Conservation (phyloP, 2,797 vertebrate species). For the Rhyacichthys aspro region DNA sequence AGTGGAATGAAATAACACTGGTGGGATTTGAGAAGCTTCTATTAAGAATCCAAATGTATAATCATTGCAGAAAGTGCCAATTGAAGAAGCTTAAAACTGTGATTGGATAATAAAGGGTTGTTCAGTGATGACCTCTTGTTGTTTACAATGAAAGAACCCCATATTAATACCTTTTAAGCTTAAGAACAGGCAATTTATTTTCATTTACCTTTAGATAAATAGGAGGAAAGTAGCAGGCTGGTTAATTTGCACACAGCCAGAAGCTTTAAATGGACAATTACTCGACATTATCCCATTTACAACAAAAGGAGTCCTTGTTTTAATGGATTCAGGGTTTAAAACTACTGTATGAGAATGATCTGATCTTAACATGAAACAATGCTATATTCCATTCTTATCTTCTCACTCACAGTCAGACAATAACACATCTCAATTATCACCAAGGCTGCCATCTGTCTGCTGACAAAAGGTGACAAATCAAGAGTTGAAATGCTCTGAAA, state of each 20-base stretch:
- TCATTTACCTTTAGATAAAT: slow-evolving; percentile 9
- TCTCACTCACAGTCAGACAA: slow-evolving; percentile 32
- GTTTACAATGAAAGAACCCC: slow-evolving; percentile 27
- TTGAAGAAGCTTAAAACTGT: neutral
- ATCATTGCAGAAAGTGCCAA: neutral
- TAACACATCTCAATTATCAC: slow-evolving; percentile 51
- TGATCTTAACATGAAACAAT: neutral
- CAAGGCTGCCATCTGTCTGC: slow-evolving; percentile 31
- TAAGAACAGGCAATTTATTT: slow-evolving; percentile 24
- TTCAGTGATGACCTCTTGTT: slow-evolving; percentile 9
- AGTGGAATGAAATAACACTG: slow-evolving; percentile 9
- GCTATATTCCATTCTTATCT: slow-evolving; percentile 9
- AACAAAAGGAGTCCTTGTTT: no score
- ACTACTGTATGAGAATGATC: neutral
- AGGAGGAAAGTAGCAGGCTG: slow-evolving; percentile 5
- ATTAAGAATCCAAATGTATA: neutral
- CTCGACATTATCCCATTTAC: no score
- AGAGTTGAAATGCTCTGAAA: neutral
- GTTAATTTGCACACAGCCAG: neutral
- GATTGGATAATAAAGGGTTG: slow-evolving; percentile 6
- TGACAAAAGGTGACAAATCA: neutral
- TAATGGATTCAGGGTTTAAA: neutral
- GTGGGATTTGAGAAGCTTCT: neutral
- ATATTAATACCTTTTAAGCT: slow-evolving; percentile 28
- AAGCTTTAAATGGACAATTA: neutral